Evolutionary conservation across 1,140 invertebrate genomes (phyloP), one percentile per base, ranked within the genome.

Genomic region (Drosophila tristis): DNA sequence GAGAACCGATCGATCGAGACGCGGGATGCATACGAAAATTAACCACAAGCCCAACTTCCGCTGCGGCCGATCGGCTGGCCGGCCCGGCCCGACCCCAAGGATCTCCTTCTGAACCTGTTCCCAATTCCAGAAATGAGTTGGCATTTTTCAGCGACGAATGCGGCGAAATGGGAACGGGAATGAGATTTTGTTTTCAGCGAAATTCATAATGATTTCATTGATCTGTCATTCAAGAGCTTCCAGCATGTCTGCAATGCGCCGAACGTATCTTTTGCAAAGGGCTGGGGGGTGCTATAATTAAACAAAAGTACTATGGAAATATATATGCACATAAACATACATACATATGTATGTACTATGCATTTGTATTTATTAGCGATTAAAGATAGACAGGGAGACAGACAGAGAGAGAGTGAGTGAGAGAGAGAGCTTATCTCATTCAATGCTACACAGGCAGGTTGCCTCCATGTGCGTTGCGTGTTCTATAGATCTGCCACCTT

Each of bases 171-270:
- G 2, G 31, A 9, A 3, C 9, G 31, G 2, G 31, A 7, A 45
- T 35, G 31, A 35, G 45, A 43, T 48, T 49, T 68, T 50, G 39
- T 44, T 55, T 78, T 55, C 50, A 48, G 68, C 78, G 84, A 79
- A 39, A 87, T 66, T 73, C 78, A 79, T 82, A 89, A 87, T 79
- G 67, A 87, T 89, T 87, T 87, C 84, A 87, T 87, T 87, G 84
- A 87, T 87, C 84, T 87, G 84, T 89, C 84, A 84, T 84, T 89
- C 67, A 77, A 65, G 66, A 87, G 82, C 82, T 87, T 76, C 78
- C 84, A 87, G 78, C 75, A 66, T 67, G 82, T 84, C 80, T 84
- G 65, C 75, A 72, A 51, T 57, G 63, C 47, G 45, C 58, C 39
- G 63, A 57, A 25, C 54, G 56, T 55, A 61, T 67, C 20, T 67